Conservation (phyloP, 2,797 vertebrate genomes). For the Clarias platycephalus region DNA sequence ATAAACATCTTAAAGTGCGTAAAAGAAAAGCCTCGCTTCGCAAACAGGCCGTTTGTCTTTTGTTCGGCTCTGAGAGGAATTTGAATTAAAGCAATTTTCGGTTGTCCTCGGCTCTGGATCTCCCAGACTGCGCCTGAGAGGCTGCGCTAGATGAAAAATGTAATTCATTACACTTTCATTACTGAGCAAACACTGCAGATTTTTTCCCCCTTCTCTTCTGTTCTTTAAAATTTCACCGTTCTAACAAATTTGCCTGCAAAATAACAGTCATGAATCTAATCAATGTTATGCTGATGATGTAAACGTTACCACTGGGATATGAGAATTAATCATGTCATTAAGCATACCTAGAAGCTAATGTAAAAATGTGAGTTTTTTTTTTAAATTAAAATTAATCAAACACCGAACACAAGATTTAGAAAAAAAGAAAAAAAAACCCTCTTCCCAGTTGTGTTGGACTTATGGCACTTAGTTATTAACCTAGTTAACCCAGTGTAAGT, state of each 20-base stretch:
- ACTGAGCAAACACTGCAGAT: constrained; percentile 22
- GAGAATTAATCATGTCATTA: constrained; percentile 2
- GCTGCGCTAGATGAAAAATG: constrained; percentile 26
- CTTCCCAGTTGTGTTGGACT: no score
- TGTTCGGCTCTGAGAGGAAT: constrained; percentile 61
- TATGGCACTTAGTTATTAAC: no score
- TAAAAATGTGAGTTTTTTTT: not conserved
- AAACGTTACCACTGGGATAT: not conserved
- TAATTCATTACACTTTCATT: constrained; percentile 36
- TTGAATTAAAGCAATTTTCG: constrained; percentile 61
- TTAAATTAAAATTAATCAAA: no score
- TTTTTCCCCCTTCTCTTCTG: not conserved
- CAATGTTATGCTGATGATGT: not conserved
- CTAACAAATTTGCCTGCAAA: not conserved
- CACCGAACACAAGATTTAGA: no score
- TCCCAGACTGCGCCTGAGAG: constrained; percentile 51
- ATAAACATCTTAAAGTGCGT: constrained; percentile 25
- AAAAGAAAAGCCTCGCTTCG: constrained; percentile 47
- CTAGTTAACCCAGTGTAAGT: no score
- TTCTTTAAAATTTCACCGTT: not conserved
- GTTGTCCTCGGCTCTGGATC: constrained; percentile 51
- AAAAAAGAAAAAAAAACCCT: no score
- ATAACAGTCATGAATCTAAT: not conserved
- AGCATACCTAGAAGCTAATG: not conserved
- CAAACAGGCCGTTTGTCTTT: constrained; percentile 57